Evolutionary conservation across 2,113 vertebrate species (phyloP).

Genomic region (Thalassarche chlororhynchos): DNA sequence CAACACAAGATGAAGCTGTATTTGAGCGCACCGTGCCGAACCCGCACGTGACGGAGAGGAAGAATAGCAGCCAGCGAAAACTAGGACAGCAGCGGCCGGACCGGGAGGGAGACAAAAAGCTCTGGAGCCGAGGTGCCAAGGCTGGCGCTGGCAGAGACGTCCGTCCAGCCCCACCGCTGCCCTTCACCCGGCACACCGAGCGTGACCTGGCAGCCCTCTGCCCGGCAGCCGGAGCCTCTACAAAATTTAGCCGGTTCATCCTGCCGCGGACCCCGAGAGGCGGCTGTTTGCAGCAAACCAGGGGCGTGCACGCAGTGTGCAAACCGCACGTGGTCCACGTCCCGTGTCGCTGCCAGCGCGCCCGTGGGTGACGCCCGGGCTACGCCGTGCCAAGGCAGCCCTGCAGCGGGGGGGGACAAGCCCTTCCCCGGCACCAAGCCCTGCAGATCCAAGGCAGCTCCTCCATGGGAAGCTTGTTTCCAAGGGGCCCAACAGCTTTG

Average conservation of each 20-base stretch:
- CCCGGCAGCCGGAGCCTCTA: not conserved
- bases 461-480: not conserved
- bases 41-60: not conserved
- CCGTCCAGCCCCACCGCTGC: not conserved
- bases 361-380: not conserved
- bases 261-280: no score
- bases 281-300: not conserved
- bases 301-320: not conserved
- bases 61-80: constrained; percentile 1
- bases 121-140: not conserved
- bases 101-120: not conserved
- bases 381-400: not conserved
- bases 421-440: not conserved
- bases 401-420: not conserved
- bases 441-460: not conserved
- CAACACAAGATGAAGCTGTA: not conserved
- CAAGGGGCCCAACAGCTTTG: fast-evolving
- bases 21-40: not conserved
- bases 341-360: no score
- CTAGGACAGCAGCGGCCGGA: not conserved
- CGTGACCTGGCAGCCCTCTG: no score
- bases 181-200: not conserved
- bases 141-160: not conserved
- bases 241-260: not conserved
- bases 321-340: fast-evolving